Base-by-base conservation (phyloP, 1,140 invertebrate genomes). In the Homalodisca vitripennis region DNA sequence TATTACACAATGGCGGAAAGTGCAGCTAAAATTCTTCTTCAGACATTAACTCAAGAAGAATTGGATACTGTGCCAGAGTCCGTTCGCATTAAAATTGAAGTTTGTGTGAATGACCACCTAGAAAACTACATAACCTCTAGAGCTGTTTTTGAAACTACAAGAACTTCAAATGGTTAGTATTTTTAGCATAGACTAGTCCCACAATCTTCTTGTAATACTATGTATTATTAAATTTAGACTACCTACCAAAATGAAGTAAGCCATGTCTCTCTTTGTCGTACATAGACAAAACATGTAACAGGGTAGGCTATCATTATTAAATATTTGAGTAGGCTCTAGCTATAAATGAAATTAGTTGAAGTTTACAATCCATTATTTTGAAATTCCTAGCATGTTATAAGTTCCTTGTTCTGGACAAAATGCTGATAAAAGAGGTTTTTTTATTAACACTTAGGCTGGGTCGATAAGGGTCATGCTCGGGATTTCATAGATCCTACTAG, bases 121-220 rank as follows among this genome's bases (percentile, higher is more conserved):
- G 86, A 88, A 74, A 86, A 89, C 78, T 88, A 85, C 51, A 81
- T 89, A 46, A 88, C 86, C n/a, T 83, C 85, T 1, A 89, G 89
- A 81, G 88, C 88, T 3, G 79, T 89, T 22, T 84, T 86, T 71
- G 87, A 89, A 77, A 85, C 84, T 30, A 83, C 80, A 66, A 84
- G 83, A 75, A 81, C 82, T 66, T 84, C 82, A 77, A 79, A 85
- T 71, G 87, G 88, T 89, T 82, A 77, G 75, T 72, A 29, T n/a
- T n/a, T n/a, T n/a, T n/a, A n/a, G n/a, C n/a, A 22, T 22, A 13
- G 3, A 67, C n/a, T 13, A 48, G 53, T 32, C 14, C 12, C 14
- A 14, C 13, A 27, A 30, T 10, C 31, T 13, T 64, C 27, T 32
- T 57, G 24, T n/a, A 20, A 12, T 55, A 20, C 51, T 10, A 55